These are phyloP conservation scores for Geodia barretti DNA, from an alignment of 37 sponge, comb jelly and placozoan species.

Conservation along the genomic window DNA sequence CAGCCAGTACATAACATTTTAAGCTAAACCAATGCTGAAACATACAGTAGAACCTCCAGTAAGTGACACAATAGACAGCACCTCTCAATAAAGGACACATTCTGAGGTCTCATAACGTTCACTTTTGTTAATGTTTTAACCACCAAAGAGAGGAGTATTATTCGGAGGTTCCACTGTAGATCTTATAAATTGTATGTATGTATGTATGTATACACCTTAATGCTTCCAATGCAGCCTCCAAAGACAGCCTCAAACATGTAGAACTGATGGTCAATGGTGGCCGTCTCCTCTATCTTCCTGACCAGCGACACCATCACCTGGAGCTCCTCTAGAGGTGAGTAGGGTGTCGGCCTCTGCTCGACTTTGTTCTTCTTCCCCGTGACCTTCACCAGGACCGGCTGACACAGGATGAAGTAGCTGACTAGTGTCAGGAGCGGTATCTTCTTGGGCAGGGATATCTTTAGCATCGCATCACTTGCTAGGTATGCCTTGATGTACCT, in stretches of 20 bases:
- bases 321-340: slow-evolving; percentile 57
- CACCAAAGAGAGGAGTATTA: too few species aligned
- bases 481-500: slow-evolving; percentile 10
- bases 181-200: too few species aligned
- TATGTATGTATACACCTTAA: not conserved
- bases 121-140: too few species aligned
- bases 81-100: too few species aligned
- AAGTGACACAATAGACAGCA: too few species aligned
- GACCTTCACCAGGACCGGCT: not conserved
- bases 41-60: too few species aligned
- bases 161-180: too few species aligned
- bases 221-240: slow-evolving; percentile 19
- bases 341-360: not conserved
- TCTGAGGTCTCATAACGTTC: too few species aligned
- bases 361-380: not conserved
- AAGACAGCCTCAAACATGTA: slow-evolving; percentile 74
- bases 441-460: slow-evolving; percentile 21
- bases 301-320: slow-evolving; percentile 44
- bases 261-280: slow-evolving; percentile 24
- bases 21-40: too few species aligned
- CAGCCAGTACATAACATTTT: too few species aligned
- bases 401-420: slow-evolving; percentile 35
- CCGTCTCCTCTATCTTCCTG: slow-evolving; percentile 35
- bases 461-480: not conserved
- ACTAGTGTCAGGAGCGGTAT: slow-evolving; percentile 33